These are phyloP conservation scores for Silurus glanis DNA, from an alignment of 2,113 vertebrate genomes.

Conservation along the genomic window DNA sequence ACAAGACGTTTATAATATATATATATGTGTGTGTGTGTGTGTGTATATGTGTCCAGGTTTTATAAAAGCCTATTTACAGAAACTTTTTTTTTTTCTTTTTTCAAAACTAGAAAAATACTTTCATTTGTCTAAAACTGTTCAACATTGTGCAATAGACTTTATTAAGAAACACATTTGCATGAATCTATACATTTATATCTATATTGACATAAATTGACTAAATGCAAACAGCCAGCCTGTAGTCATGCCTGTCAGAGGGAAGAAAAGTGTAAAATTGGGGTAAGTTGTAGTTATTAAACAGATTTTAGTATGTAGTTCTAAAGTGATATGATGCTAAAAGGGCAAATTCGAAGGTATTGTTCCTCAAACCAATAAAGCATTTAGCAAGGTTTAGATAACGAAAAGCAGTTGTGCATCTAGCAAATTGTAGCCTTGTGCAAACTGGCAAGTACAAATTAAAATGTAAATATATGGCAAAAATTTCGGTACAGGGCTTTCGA, in stretches of 20 bases:
- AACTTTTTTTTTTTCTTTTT: not conserved
- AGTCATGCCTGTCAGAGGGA: not conserved
- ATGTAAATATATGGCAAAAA: too few species aligned
- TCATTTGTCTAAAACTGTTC: not conserved
- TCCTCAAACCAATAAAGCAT: too few species aligned
- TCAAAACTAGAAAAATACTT: not conserved
- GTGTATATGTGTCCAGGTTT: too few species aligned
- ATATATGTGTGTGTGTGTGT: too few species aligned
- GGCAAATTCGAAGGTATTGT: too few species aligned
- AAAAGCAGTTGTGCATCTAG: too few species aligned
- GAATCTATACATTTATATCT: not conserved
- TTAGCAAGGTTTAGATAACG: too few species aligned
- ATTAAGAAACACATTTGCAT: not conserved
- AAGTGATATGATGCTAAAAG: not conserved
- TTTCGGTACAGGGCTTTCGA: too few species aligned
- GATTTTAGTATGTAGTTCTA: not conserved
- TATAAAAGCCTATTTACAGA: not conserved
- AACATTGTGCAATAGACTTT: not conserved
- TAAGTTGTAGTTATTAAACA: not conserved
- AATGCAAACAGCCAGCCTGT: not conserved
- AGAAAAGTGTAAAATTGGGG: not conserved
- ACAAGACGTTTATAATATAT: too few species aligned
- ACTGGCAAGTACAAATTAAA: too few species aligned
- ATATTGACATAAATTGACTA: not conserved
- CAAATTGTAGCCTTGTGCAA: too few species aligned